These are phyloP conservation scores for Pollenia amentaria DNA, from an alignment of 2,888 invertebrate genomes.

Conservation along the genomic window DNA sequence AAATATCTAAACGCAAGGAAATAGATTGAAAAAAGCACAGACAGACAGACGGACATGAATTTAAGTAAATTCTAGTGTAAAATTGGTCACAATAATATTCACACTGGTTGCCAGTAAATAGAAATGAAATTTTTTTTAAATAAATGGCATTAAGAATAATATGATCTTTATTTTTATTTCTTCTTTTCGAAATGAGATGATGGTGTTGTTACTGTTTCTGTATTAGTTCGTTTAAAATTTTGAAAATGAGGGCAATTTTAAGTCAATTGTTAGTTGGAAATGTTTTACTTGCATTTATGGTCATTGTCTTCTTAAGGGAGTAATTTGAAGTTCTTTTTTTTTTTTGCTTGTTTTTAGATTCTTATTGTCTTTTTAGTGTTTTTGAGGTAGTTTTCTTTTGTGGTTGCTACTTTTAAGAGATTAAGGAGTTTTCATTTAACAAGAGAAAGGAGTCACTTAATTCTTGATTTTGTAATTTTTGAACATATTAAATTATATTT, in stretches of 20 bases:
- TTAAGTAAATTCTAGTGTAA: not conserved
- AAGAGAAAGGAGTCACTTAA: no score
- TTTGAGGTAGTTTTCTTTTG: slow-evolving; percentile 21
- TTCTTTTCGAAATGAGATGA: not conserved
- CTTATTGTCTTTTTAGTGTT: slow-evolving; percentile 23
- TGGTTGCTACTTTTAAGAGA: not conserved
- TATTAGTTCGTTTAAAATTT: slow-evolving; percentile 50
- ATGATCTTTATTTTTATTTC: slow-evolving; percentile 34
- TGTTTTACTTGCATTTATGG: slow-evolving; percentile 41
- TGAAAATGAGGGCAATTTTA: slow-evolving; percentile 67
- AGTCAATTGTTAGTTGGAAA: slow-evolving; percentile 63
- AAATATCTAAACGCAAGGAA: not conserved
- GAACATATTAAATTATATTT: no score
- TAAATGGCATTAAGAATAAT: slow-evolving; percentile 42
- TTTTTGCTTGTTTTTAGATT: not conserved
- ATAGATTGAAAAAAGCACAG: not conserved
- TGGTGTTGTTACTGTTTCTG: not conserved
- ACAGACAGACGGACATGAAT: not conserved
- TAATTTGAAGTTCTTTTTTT: slow-evolving; percentile 5
- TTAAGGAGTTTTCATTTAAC: no score
- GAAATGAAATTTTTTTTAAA: slow-evolving; percentile 1
- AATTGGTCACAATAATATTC: slow-evolving; percentile 16
- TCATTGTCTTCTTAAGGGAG: slow-evolving; percentile 49
- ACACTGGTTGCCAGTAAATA: slow-evolving; percentile 14
- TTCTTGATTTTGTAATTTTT: no score